A percentile compares a stretch with the other conserved stretches of the same genome.
These are phyloP conservation scores for Linnaemya tessellans DNA, from an alignment of 2,888 invertebrate genomes.

Conservation along the genomic window DNA sequence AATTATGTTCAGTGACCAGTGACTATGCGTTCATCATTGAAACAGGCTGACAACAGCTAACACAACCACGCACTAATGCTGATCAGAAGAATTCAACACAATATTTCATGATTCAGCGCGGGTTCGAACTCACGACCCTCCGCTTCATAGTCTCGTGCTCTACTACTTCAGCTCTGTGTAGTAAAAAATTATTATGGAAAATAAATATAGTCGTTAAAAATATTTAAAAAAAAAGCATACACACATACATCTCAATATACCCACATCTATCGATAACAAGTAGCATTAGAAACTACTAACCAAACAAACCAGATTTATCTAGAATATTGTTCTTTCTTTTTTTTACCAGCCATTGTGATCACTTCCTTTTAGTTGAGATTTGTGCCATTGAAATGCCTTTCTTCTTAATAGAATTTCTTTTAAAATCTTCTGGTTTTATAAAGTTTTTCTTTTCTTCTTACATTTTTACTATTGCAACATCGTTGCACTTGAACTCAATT, in stretches of 20 bases:
- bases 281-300: conserved; percentile 51
- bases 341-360: conserved; percentile 8
- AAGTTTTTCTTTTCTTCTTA: background rate
- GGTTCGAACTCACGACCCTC: too few relatives aligned
- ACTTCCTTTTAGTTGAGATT: conserved; percentile 11
- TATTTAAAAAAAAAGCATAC: background rate
- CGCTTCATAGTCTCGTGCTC: too few relatives aligned
- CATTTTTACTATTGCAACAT: conserved; percentile 47
- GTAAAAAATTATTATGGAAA: too few relatives aligned
- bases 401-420: conserved; percentile 55
- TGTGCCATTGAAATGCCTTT: conserved; percentile 58
- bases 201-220: too few relatives aligned
- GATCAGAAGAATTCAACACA: too few relatives aligned
- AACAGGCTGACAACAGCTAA: too few relatives aligned
- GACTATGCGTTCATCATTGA: too few relatives aligned
- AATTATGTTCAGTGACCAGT: too few relatives aligned
- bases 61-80: too few relatives aligned
- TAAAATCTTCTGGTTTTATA: conserved; percentile 7
- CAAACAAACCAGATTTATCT: conserved; percentile 47
- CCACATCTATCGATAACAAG: background rate
- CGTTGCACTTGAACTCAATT: conserved; percentile 72
- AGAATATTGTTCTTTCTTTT: background rate
- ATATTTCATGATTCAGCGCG: too few relatives aligned
- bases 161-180: too few relatives aligned
- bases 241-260: too few relatives aligned